phyloP scores from a whole-genome alignment of 2,797 vertebrate genomes.

The Aldrovandia affinis region DNA sequence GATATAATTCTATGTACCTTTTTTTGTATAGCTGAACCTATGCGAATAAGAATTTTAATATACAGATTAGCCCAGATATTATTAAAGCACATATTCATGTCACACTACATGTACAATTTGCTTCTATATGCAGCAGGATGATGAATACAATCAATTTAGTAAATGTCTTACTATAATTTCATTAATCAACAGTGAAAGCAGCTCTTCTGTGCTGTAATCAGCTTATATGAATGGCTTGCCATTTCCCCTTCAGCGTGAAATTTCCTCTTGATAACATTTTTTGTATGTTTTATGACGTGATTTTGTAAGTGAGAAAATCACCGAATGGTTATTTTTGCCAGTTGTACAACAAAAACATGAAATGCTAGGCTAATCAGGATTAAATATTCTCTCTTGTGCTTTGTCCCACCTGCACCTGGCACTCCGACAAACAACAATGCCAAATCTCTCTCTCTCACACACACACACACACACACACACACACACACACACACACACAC shows the following conservation, averaged over 20 bases:
- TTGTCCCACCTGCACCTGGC: background rate
- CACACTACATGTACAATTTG: background rate
- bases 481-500: too few relatives aligned
- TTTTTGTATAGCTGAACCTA: background rate
- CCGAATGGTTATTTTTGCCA: background rate
- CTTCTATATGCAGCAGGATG: background rate
- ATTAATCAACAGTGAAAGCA: background rate
- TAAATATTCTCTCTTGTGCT: background rate
- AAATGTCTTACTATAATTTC: background rate
- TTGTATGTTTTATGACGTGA: background rate
- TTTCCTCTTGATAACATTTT: background rate
- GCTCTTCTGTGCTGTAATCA: background rate
- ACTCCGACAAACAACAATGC: background rate
- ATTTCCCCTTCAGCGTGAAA: background rate
- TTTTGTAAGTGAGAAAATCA: background rate
- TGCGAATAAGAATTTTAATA: background rate
- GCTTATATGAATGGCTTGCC: background rate
- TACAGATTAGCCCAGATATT: background rate
- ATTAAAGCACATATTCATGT: background rate
- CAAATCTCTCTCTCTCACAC: background rate
- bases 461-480: too few relatives aligned
- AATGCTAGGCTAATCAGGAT: background rate
- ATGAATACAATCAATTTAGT: conserved; percentile 4
- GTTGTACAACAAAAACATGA: background rate
- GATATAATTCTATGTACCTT: background rate